Conservation (phyloP, 2,888 invertebrate genomes). For the Diarsia mendica region DNA sequence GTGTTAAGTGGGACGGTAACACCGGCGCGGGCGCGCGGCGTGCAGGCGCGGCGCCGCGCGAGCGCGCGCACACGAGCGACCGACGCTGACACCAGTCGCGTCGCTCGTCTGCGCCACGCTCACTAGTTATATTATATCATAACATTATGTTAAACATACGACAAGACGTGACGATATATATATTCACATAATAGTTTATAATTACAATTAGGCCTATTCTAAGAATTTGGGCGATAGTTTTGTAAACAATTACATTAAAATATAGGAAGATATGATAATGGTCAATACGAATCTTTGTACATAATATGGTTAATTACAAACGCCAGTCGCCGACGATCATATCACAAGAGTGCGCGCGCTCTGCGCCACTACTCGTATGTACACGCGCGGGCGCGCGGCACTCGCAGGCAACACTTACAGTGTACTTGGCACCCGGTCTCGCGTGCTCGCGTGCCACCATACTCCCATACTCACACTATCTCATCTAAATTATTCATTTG, state of each 20-base stretch:
- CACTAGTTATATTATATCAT: conserved; percentile 32
- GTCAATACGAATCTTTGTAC: conserved; percentile 59
- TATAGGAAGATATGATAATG: conserved; percentile 70
- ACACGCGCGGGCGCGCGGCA: conserved; percentile 8
- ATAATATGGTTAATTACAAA: conserved; percentile 48
- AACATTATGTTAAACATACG: conserved; percentile 55
- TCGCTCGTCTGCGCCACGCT: conserved; percentile 37
- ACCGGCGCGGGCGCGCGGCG: conserved; percentile 62
- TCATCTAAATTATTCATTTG: conserved; percentile 39
- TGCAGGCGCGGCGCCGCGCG: conserved; percentile 43
- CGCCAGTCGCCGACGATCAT: conserved; percentile 29
- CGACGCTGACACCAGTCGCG: not conserved
- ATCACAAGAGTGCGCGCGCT: conserved; percentile 37
- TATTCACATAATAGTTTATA: conserved; percentile 52
- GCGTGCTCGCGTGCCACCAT: not conserved
- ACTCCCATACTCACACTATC: conserved; percentile 29
- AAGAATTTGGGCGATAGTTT: conserved; percentile 65
- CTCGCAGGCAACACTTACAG: conserved; percentile 64
- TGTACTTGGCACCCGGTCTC: conserved; percentile 68
- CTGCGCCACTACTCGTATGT: conserved; percentile 13
- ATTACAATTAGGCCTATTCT: conserved; percentile 67
- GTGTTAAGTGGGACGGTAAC: conserved; percentile 70
- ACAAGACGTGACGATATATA: conserved; percentile 44
- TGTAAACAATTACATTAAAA: conserved; percentile 67
- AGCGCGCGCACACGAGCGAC: conserved; percentile 21